Evolutionary conservation across 1,140 invertebrate species (phyloP).

Genomic region (Ylistrum balloti): DNA sequence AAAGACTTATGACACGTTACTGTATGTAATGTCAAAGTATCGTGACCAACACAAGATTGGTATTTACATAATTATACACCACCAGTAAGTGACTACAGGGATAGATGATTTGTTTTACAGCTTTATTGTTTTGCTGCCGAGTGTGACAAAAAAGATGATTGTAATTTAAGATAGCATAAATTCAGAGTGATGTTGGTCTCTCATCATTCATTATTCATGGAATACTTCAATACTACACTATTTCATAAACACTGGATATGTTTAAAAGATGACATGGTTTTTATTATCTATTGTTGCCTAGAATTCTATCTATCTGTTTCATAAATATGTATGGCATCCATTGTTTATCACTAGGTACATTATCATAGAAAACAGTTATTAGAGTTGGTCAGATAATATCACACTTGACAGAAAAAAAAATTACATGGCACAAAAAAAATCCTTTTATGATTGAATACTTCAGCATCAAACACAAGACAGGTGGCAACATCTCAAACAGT

Average conservation of each 20-base stretch:
- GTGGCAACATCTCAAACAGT: too few relatives aligned
- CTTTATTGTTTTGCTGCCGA: background rate
- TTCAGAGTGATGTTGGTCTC: background rate
- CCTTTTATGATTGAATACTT: too few relatives aligned
- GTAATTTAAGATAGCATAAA: conserved; percentile 7
- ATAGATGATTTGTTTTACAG: background rate
- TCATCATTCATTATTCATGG: background rate
- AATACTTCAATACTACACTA: background rate
- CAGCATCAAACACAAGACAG: too few relatives aligned
- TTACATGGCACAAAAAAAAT: too few relatives aligned
- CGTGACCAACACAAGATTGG: background rate
- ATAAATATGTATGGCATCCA: too few relatives aligned
- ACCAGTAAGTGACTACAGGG: background rate
- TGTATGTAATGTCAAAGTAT: background rate
- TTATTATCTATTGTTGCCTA: background rate
- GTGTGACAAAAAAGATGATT: conserved; percentile 11
- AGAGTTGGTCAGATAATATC: too few relatives aligned
- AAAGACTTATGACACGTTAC: too few relatives aligned
- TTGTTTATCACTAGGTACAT: too few relatives aligned
- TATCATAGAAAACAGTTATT: too few relatives aligned
- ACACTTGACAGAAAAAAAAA: too few relatives aligned
- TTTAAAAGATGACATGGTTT: background rate
- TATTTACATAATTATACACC: conserved; percentile 35
- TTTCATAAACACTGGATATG: background rate
- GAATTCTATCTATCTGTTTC: too few relatives aligned